Percentiles rank a stretch among this genome's conserved stretches.
Evolutionary conservation across 2,113 vertebrate genomes (phyloP).

Genomic region (Chitala chitala): DNA sequence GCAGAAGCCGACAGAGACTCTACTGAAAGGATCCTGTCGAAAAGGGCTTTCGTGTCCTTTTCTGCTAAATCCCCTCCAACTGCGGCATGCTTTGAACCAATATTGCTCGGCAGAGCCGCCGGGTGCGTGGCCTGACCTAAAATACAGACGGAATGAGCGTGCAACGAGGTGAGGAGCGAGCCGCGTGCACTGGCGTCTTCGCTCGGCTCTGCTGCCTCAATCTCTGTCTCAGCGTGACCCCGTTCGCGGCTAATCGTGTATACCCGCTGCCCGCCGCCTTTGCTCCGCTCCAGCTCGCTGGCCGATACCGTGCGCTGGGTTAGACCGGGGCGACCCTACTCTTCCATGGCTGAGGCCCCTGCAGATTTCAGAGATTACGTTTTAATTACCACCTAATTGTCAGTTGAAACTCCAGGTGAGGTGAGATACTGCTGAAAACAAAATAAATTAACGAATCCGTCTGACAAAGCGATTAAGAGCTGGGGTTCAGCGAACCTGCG

Average conservation of each 20-base stretch:
- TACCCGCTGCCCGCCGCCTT: background rate
- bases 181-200: background rate
- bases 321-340: too few species aligned
- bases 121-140: background rate
- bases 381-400: too few species aligned
- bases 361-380: too few species aligned
- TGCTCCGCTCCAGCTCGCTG: too few species aligned
- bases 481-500: too few species aligned
- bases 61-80: background rate
- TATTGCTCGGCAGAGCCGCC: background rate
- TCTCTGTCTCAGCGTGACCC: background rate
- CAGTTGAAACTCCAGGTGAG: too few species aligned
- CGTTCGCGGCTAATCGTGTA: background rate
- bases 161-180: background rate
- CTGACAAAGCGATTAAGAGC: too few species aligned
- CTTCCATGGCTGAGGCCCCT: too few species aligned
- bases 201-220: background rate
- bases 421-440: too few species aligned
- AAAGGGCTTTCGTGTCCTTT: background rate
- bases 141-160: background rate
- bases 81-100: slow-evolving; percentile 4
- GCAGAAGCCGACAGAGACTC: background rate
- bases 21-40: background rate
- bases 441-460: too few species aligned
- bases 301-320: too few species aligned